Evolutionary conservation across 1,140 invertebrate species (phyloP), one percentile per base, ranked within the genome.

Genomic region (Penaeus indicus): DNA sequence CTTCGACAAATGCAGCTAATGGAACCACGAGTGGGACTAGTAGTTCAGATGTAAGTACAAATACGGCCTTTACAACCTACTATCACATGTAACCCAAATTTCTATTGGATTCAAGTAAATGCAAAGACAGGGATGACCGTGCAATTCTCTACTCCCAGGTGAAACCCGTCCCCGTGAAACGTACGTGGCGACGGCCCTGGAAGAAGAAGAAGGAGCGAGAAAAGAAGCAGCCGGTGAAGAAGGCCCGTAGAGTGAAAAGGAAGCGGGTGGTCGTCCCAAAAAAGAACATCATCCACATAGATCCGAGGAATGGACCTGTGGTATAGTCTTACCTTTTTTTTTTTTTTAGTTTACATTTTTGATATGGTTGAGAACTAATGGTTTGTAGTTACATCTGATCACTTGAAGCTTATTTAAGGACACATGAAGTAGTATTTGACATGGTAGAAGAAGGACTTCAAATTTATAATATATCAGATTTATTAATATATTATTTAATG

Each of bases 161-260:
- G 13, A 88, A 88, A 42, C 85, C 87, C 22, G 80, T 86, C 22
- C 90, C 90, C 5, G 88, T 90, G 21, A 90, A 90, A 64, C 84
- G 90, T 8, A 90, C 90, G 10, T 90, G 90, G 90, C 42, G 90
- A 32, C 78, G 90, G 38, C 90, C 90, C 3, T 90, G 90, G 90
- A 90, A 90, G 80, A 90, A 90, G 64, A 90, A 90, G 72, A 90
- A 90, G 81, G 90, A 90, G 42, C 80, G 90, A 61, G 90, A 90
- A 72, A 90, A 90, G 61, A 89, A 86, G 69, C 87, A 89, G 47
- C 90, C 90, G 5, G 90, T 88, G 60, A 88, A 89, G 67, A 90
- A 89, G 63, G 90, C 77, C 1, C 84, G 90, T 16, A 72, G 90
- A 27, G 77, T 82, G 11, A 90, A 90, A 60, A 90, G 88, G 54